Conservation (phyloP, 2,113 vertebrate genomes). For the Leptodactylus fuscus region DNA sequence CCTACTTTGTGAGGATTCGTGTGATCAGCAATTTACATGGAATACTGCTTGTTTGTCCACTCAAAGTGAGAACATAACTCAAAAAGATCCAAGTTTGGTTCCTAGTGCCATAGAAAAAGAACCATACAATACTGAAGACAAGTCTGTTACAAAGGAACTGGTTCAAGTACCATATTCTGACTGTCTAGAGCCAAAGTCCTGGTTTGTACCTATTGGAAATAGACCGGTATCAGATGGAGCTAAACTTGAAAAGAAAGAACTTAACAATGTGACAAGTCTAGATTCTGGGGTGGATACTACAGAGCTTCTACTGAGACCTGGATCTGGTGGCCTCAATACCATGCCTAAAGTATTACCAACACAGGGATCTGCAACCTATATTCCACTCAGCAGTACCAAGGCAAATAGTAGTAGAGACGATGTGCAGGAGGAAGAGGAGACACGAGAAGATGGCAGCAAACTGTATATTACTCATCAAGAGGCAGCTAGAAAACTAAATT, state of each 20-base stretch:
- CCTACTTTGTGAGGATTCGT: slow-evolving; percentile 31
- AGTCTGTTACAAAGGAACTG: not conserved
- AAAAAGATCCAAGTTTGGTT: slow-evolving; percentile 28
- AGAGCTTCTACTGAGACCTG: not conserved
- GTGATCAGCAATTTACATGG: slow-evolving; percentile 49
- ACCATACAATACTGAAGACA: not conserved
- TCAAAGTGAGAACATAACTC: not conserved
- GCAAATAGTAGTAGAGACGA: not conserved
- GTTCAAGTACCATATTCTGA: slow-evolving; percentile 40
- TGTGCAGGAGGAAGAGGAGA: not conserved
- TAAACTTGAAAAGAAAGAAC: slow-evolving; percentile 15
- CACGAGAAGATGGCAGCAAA: not conserved
- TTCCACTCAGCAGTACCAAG: not conserved
- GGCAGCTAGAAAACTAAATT: slow-evolving; percentile 43
- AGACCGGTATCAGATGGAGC: slow-evolving; percentile 24
- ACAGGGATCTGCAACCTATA: not conserved
- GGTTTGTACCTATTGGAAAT: slow-evolving; percentile 56
- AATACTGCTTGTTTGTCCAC: not conserved
- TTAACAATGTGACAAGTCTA: slow-evolving; percentile 42
- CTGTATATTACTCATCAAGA: slow-evolving; percentile 49
- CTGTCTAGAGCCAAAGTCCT: slow-evolving; percentile 41
- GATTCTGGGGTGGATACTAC: slow-evolving; percentile 60
- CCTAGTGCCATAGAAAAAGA: slow-evolving; percentile 21
- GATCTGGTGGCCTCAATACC: not conserved
- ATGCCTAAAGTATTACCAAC: not conserved